phyloP scores from a whole-genome alignment of 2,888 invertebrate genomes.

The Hirtodrosophila histrioides region DNA sequence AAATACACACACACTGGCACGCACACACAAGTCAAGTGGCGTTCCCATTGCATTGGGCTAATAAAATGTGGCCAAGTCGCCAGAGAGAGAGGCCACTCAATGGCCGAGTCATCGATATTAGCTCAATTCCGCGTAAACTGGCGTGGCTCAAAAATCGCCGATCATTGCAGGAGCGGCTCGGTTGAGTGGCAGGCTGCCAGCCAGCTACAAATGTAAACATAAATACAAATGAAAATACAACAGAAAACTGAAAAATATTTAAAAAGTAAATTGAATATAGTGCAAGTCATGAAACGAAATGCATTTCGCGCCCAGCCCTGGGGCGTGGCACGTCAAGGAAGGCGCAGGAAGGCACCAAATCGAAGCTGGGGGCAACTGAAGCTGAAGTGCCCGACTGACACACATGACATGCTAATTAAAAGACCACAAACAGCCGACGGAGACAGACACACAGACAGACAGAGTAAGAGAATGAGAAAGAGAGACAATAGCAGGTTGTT shows the following conservation, averaged over 20 bases:
- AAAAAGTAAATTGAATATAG: constrained; percentile 75
- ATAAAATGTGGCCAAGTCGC: constrained; percentile 60
- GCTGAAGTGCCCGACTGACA: constrained; percentile 68
- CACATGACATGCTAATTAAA: constrained; percentile 83
- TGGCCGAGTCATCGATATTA: constrained; percentile 78
- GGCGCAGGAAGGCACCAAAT: constrained; percentile 33
- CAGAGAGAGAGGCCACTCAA: constrained; percentile 67
- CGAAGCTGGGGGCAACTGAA: constrained; percentile 34
- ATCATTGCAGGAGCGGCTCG: constrained; percentile 77
- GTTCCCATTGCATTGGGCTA: constrained; percentile 64
- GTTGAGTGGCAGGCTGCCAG: constrained; percentile 68
- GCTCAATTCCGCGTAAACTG: constrained; percentile 76
- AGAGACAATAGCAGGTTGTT: constrained; percentile 33
- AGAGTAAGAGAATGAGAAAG: constrained; percentile 1
- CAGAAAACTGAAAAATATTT: constrained; percentile 53
- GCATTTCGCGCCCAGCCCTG: constrained; percentile 60
- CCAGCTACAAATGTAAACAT: constrained; percentile 39
- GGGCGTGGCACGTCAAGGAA: constrained; percentile 52
- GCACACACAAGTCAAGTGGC: constrained; percentile 64
- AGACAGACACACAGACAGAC: constrained; percentile 15
- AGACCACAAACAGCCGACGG: constrained; percentile 78
- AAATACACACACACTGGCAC: constrained; percentile 13
- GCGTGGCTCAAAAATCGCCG: constrained; percentile 55
- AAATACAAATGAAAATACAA: constrained; percentile 47
- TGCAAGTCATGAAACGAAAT: constrained; percentile 79